Base-by-base conservation (phyloP, 2,113 vertebrate species). In the Speoplatyrhinus poulsoni region DNA sequence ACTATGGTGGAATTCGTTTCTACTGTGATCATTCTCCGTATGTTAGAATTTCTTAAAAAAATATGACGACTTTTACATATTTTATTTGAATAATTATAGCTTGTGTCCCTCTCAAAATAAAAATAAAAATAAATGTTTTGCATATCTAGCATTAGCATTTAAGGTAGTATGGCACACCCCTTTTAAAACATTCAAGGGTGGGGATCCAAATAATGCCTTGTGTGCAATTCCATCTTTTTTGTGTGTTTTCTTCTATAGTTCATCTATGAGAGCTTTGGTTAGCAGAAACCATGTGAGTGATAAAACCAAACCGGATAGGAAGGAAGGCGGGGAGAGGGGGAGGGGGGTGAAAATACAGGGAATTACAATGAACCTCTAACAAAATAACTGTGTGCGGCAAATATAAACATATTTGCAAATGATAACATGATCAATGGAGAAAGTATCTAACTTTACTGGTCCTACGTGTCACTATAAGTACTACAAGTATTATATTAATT, bases 131-230 rank as follows among this genome's bases (percentile, higher is more conserved):
- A 94, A 94, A 93, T 89, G 92, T 96, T 97, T 98, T 98, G 96
- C 96, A 96, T 97, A 97, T 97, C 95, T 94, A 95, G 95, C 94
- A 9, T 98, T 96, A 97, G 96, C 94, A 94, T 98, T 99, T 99
- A 99, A 99, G 97, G 97, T 98, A 99, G 97, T 96, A 98, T 98
- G 97, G 96, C 97, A 95, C 94, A 93, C 95, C 94, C 95, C 94
- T 95, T 91, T 90, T 87, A 89, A 92, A 94, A 95, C 92, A 93
- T 94, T 89, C 92, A 91, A 93, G 92, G 94, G 93, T 88, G 94
- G 94, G 93, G 89, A 93, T 95, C 94, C 93, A 95, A 93, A 94
- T 93, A 95, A 96, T 91, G 93, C 96, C 91, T 93, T 89, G 74
- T 91, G 86, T 89, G 88, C 85, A 87, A 85, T 87, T 91, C 90